Evolutionary conservation across 2,797 vertebrate genomes (phyloP), one percentile per base, ranked within the genome.

Genomic region (Ptychadena robeensis): DNA sequence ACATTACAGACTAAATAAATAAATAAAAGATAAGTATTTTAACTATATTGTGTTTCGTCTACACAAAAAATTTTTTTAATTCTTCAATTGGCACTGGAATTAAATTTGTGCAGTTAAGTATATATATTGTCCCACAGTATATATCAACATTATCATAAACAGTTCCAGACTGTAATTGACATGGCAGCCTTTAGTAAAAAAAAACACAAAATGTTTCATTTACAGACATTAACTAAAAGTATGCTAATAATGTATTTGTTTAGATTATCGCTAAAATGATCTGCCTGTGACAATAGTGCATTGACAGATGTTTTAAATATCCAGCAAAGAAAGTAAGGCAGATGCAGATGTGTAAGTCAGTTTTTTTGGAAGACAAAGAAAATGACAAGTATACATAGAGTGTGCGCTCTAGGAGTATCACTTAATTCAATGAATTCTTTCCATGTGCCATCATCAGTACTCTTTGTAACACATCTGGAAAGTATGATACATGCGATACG

Each of bases 391-490:
- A 73, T 57, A 66, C 40, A 59, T 37, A 32, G 7, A 73, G 27
- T 27, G 27, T 27, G 65, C 40, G 32, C 40, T 67, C 4, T 74
- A 74, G 63, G 38, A 73, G 70, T 73, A 73, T 73, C 48, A 80
- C 59, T 40, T 66, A 74, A 74, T 74, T 67, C 80, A 67, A 68
- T 67, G 63, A 81, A 81, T 81, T 81, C 80, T 81, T 81, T 81
- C 80, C 80, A 74, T 53, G 71, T 74, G 80, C 80, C 40, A 74
- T 81, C 80, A 81, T 73, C 63, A 57, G 63, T 74, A 57, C 72
- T 74, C 32, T 31, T 30, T 57, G 10, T 37, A 74, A 74, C 63
- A 81, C 80, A 81, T 81, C 80, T 81, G 80, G 80, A 81, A 81
- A 74, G 72, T 57, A 74, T 74, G 71, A 81, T 81, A 73, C 63